Evolutionary conservation across 2,888 invertebrate genomes (phyloP), one percentile per base, ranked within the genome.

Genomic region (Ochropleura plecta): DNA sequence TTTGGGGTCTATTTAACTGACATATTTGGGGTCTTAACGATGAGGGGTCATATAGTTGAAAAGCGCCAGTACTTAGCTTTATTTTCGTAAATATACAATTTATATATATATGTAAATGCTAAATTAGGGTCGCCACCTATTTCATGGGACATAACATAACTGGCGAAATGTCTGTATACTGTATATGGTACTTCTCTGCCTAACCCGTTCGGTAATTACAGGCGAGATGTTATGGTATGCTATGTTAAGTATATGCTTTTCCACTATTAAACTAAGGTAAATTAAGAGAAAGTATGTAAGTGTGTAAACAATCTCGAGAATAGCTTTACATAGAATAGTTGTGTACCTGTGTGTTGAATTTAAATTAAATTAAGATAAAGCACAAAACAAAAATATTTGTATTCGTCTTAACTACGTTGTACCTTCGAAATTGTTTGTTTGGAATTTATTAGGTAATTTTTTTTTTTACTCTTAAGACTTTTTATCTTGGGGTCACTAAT

Each of bases 261-360:
- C 66, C 81, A 89, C 88, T 76, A 74, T 62, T 73, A 63, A 53
- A 42, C 2, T 82, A 78, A 76, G 70, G 10, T 82, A 65, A 6
- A 0, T 62, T 63, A 76, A 69, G 70, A n/a, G 51, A 59, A 68
- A 70, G 64, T 77, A 76, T 69, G 64, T 81, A 60, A 69, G 66
- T 84, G 62, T 81, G 67, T 63, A 76, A 64, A 77, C 71, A 80
- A 73, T 68, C 81, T 76, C 81, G 70, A 76, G 60, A 74, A 76
- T 86, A 86, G 86, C 84, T 86, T 86, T 84, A 86, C 76, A 46
- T 82, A 84, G 78, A 7, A 8, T 81, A 81, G 55, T 64, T 16
- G 68, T 73, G 73, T 81, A 85, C 76, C 76, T 85, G 84, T 78
- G 71, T 78, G 76, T 81, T 78, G 51, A 74, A 64, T 68, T 62